Percentiles rank a stretch among this genome's conserved stretches.
These are phyloP conservation scores for Phaethornis superciliosus DNA, from an alignment of 2,113 vertebrate species.

Conservation along the genomic window DNA sequence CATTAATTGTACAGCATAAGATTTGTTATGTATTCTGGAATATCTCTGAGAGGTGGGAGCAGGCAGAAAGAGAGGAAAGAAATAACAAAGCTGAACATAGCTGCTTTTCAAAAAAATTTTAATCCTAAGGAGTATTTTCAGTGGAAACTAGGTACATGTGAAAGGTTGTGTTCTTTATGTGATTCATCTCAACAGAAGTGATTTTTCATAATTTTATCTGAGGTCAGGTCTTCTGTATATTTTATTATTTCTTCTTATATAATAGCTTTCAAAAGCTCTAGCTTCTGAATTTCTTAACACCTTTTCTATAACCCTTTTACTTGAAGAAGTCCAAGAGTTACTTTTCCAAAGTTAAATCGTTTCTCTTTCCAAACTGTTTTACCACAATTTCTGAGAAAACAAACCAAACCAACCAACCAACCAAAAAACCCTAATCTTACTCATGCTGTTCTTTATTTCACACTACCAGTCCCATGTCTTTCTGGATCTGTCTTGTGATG, in stretches of 20 bases:
- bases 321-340: neutral
- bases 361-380: neutral
- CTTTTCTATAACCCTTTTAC: neutral
- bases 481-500: neutral
- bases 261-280: neutral
- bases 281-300: neutral
- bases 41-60: neutral
- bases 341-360: neutral
- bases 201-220: neutral
- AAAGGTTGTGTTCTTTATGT: neutral
- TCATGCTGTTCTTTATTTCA: neutral
- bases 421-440: neutral
- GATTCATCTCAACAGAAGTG: neutral
- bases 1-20: slow-evolving; percentile 43
- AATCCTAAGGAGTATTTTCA: neutral
- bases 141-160: neutral
- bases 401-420: neutral
- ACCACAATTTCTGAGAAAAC: neutral
- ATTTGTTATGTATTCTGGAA: slow-evolving; percentile 41
- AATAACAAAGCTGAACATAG: neutral
- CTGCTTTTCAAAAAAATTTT: neutral
- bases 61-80: neutral
- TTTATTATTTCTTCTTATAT: neutral
- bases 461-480: neutral
- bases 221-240: neutral